phyloP scores from a whole-genome alignment of 2,888 invertebrate genomes.

The Ctenicera cuprea region DNA sequence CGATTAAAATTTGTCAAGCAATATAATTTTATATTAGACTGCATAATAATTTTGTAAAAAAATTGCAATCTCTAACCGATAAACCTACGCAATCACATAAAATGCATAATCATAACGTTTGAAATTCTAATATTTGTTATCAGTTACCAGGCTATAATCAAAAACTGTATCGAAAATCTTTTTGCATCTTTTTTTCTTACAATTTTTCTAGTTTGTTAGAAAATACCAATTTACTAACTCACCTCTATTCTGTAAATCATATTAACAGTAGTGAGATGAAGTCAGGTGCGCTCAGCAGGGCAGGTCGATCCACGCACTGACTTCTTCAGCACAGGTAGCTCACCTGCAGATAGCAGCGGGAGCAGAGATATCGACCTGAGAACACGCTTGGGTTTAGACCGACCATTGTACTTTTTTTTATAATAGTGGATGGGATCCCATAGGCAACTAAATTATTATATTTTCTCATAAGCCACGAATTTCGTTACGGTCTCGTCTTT shows the following conservation, averaged over 20 bases:
- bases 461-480: constrained; percentile 31
- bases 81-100: too few species aligned
- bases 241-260: constrained; percentile 11
- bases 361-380: constrained; percentile 55
- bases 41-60: too few species aligned
- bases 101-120: too few species aligned
- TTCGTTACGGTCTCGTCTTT: neutral
- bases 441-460: constrained; percentile 36
- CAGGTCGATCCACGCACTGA: constrained; percentile 42
- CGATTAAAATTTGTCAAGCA: too few species aligned
- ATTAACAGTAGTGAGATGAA: constrained; percentile 43
- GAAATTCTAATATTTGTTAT: too few species aligned
- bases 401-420: constrained; percentile 53
- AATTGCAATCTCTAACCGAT: too few species aligned
- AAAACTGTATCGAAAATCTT: too few species aligned
- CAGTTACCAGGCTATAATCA: too few species aligned
- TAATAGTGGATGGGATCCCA: constrained; percentile 29
- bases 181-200: too few species aligned
- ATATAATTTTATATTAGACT: too few species aligned
- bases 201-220: neutral
- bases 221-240: constrained; percentile 5
- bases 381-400: constrained; percentile 57
- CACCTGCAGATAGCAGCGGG: constrained; percentile 65
- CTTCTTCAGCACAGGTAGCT: constrained; percentile 60
- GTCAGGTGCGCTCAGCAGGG: constrained; percentile 61